phyloP scores from a whole-genome alignment of 2,888 invertebrate species.

The Amphiduros pacificus region DNA sequence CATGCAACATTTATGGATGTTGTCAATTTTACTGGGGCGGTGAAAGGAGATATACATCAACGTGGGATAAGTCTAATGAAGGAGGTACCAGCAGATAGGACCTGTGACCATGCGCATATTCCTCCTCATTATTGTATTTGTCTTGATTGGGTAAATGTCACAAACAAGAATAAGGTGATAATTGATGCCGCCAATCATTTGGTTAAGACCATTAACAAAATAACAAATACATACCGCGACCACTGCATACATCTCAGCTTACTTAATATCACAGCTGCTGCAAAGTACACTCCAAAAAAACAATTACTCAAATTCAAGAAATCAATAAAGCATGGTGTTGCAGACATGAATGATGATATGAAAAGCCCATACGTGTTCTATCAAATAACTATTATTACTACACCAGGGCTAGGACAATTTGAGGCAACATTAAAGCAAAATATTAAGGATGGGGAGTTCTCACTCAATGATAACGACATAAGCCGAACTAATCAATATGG shows the following conservation, averaged over 20 bases:
- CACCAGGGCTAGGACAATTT: neutral
- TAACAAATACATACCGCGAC: slow-evolving; percentile 39
- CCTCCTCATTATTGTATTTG: slow-evolving; percentile 96
- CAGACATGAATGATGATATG: neutral
- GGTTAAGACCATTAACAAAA: slow-evolving; percentile 68
- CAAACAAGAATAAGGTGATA: slow-evolving; percentile 62
- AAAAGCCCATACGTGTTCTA: neutral
- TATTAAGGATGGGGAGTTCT: no score
- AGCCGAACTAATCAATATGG: slow-evolving; percentile 79
- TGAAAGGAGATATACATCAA: neutral
- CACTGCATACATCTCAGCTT: slow-evolving; percentile 60
- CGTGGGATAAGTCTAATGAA: slow-evolving; percentile 49
- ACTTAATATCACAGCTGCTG: slow-evolving; percentile 71
- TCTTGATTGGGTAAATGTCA: slow-evolving; percentile 76
- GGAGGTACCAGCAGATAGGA: slow-evolving; percentile 69
- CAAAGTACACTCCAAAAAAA: neutral
- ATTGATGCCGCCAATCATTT: slow-evolving; percentile 57
- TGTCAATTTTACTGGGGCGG: slow-evolving; percentile 58
- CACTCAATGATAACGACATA: neutral
- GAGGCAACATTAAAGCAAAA: slow-evolving; percentile 1
- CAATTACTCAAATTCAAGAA: neutral
- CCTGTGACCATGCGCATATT: slow-evolving; percentile 84
- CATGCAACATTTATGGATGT: slow-evolving; percentile 77
- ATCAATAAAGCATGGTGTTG: neutral
- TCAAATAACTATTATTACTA: neutral